These are phyloP conservation scores for Xenus cinereus DNA, from an alignment of 2,113 vertebrate genomes.

Conservation along the genomic window DNA sequence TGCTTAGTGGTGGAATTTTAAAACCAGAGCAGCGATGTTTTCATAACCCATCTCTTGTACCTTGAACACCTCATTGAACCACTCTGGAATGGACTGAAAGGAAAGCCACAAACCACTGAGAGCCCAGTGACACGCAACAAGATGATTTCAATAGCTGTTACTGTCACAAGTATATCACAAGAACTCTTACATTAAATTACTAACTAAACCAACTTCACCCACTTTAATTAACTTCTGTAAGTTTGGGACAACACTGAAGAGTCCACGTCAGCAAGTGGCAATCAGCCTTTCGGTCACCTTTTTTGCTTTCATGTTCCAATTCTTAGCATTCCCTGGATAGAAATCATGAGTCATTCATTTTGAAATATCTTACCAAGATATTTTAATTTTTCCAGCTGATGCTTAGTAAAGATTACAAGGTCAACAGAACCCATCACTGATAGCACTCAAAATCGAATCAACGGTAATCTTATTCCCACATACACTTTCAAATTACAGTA, in stretches of 20 bases:
- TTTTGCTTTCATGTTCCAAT: background rate
- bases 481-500: background rate
- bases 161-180: background rate
- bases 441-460: background rate
- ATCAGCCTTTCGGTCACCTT: background rate
- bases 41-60: background rate
- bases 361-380: background rate
- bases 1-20: background rate
- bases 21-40: background rate
- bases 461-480: background rate
- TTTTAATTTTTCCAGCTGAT: background rate
- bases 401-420: background rate
- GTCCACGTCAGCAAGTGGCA: background rate
- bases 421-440: background rate
- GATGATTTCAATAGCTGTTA: background rate
- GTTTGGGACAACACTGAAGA: background rate
- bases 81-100: background rate
- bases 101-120: background rate
- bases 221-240: background rate
- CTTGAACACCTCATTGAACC: background rate
- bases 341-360: background rate
- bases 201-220: background rate
- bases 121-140: background rate
- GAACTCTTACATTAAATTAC: background rate
- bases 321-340: background rate